phyloP scores from a whole-genome alignment of 2,888 invertebrate species.

The Parnassius mnemosyne region DNA sequence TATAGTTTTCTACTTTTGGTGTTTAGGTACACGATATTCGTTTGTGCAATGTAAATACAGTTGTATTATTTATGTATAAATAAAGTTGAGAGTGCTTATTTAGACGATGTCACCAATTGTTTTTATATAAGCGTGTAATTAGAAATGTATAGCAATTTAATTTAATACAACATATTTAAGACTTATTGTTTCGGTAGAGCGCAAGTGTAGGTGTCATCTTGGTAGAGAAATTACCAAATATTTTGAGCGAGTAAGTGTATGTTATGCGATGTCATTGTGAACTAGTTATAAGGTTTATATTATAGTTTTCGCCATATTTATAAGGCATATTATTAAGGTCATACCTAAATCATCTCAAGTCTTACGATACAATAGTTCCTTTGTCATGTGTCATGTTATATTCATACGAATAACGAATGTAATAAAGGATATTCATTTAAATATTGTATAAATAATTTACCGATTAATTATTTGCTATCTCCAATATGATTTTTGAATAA shows the following conservation, averaged over 20 bases:
- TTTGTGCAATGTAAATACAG: conserved; percentile 61
- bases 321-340: conserved; percentile 59
- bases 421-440: conserved; percentile 65
- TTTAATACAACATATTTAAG: conserved; percentile 4
- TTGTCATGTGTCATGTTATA: conserved; percentile 78
- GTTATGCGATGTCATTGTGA: conserved; percentile 55
- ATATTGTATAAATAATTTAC: conserved; percentile 73
- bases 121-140: conserved; percentile 13
- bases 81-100: conserved; percentile 19
- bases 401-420: conserved; percentile 67
- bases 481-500: conserved; percentile 78
- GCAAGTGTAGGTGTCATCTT: conserved; percentile 29
- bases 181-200: conserved; percentile 1
- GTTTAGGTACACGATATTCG: conserved; percentile 40
- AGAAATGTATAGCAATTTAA: conserved; percentile 16
- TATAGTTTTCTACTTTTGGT: conserved; percentile 28
- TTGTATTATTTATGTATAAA: conserved; percentile 23
- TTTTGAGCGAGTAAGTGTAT: conserved; percentile 49
- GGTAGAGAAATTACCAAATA: conserved; percentile 62
- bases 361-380: conserved; percentile 77
- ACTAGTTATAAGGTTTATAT: conserved; percentile 50
- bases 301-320: conserved; percentile 64
- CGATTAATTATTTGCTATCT: conserved; percentile 77
- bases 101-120: conserved; percentile 15
- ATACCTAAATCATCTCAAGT: conserved; percentile 66